Base-by-base conservation (phyloP, 2,797 vertebrate species). In the Pseudomugil gertrudae region DNA sequence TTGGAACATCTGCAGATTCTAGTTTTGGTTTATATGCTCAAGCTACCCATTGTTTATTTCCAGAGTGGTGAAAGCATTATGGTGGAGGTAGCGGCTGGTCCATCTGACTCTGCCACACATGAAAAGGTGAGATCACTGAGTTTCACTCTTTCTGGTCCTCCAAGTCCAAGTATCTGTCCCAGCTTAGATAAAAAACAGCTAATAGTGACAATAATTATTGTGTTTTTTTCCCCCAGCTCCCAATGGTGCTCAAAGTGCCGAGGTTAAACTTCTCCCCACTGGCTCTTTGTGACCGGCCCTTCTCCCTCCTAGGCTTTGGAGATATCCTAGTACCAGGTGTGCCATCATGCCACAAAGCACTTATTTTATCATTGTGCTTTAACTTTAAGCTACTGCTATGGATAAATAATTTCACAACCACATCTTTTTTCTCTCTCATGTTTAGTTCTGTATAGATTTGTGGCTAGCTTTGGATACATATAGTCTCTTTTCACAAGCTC, bases 201-300 rank as follows among this genome's bases (percentile, higher is more conserved):
- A 23, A 63, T 26, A 1, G 5, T 62, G 30, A 77, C 35, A 29
- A 15, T 52, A 4, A 15, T 32, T 19, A 53, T 57, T 80, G 58
- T 80, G 56, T 81, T 50, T 71, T 30, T 7, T 3, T 2, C 8
- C 10, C 58, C 13, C 85, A 99, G 98, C 95, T 99, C 55, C 98
- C 98, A 19, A 98, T 99, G 97, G 97, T 99, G 81, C 93, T 99
- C 73, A 99, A 98, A 86, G 98, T 99, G 43, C 98, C 98, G 0
- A 79, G 96, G 51, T 90, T 99, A 79, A 98, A 97, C 87, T 93
- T 91, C 45, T 98, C 96, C 0, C 96, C 96, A 0, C 69, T 97
- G 87, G 95, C 96, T 21, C 93, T 99, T 0, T 99, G 98, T 68
- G 96, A 97, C 86, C 90, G 96, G 38, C 96, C 96, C 43, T 99